These are phyloP conservation scores for Plebejus melissa DNA, from an alignment of 2,888 invertebrate species.

Conservation along the genomic window DNA sequence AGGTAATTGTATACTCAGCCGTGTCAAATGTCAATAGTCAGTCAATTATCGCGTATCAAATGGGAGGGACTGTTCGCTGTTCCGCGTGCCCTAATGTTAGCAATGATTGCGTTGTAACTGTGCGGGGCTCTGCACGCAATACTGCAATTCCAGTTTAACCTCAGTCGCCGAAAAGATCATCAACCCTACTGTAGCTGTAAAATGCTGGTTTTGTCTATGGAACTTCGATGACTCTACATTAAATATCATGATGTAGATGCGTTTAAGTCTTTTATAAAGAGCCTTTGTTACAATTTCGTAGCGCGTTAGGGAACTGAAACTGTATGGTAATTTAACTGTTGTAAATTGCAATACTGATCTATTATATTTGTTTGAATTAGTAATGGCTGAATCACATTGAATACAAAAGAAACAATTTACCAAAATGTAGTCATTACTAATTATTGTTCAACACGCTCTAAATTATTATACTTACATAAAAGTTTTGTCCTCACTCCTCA, in stretches of 20 bases:
- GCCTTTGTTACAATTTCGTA: background rate
- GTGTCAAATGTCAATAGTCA: slow-evolving; percentile 5
- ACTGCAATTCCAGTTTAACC: slow-evolving; percentile 57
- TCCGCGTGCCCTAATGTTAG: slow-evolving; percentile 53
- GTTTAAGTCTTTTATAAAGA: background rate
- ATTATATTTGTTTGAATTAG: background rate
- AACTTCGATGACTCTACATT: background rate
- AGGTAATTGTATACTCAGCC: slow-evolving; percentile 1
- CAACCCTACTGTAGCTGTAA: background rate
- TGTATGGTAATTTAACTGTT: background rate
- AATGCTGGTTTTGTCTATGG: background rate
- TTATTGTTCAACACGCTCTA: background rate
- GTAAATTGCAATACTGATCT: background rate
- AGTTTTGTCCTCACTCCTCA: background rate
- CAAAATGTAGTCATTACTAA: background rate
- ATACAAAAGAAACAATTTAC: background rate
- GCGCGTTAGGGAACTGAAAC: background rate
- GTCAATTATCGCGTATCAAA: slow-evolving; percentile 17
- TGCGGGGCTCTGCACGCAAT: slow-evolving; percentile 55
- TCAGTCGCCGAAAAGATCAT: background rate
- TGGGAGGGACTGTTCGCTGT: background rate
- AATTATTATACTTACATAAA: background rate
- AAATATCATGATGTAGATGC: background rate
- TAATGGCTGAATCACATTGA: background rate
- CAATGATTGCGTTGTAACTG: slow-evolving; percentile 60